Evolutionary conservation across 2,888 invertebrate species (phyloP).

Genomic region (Agrotis segetum): DNA sequence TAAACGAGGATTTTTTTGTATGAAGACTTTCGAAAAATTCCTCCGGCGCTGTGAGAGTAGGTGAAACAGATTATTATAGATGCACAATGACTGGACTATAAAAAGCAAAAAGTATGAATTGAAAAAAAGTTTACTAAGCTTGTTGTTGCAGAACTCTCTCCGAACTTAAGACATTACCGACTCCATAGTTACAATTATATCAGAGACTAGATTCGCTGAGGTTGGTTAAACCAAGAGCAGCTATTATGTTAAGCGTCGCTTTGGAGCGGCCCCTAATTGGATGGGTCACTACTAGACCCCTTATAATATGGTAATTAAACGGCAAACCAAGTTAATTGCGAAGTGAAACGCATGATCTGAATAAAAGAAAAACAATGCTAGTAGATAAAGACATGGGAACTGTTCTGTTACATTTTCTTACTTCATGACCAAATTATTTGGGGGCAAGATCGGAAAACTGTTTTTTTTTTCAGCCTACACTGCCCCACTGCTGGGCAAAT

Average conservation of each 20-base stretch:
- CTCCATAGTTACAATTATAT: constrained; percentile 40
- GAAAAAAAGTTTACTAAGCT: neutral
- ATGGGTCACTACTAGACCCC: constrained; percentile 52
- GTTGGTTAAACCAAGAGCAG: constrained; percentile 49
- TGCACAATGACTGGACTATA: too few species aligned
- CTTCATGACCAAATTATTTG: too few species aligned
- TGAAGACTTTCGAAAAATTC: too few species aligned
- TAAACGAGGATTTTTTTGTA: too few species aligned
- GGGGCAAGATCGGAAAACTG: too few species aligned
- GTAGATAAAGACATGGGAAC: neutral
- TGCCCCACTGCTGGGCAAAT: too few species aligned
- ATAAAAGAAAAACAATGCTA: constrained; percentile 2
- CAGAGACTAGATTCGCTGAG: constrained; percentile 42
- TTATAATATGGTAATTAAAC: constrained; percentile 61
- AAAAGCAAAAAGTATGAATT: too few species aligned
- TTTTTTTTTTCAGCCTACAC: too few species aligned
- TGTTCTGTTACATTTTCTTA: too few species aligned
- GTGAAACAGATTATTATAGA: too few species aligned
- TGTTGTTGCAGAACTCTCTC: neutral
- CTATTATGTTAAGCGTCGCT: constrained; percentile 59
- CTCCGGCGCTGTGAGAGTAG: too few species aligned
- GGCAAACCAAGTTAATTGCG: constrained; percentile 46
- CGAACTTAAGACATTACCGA: constrained; percentile 32
- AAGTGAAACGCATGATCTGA: constrained; percentile 15
- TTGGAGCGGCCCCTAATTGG: constrained; percentile 52